phyloP scores from a whole-genome alignment of 2,113 vertebrate species.

The Poeciliopsis prolifica region DNA sequence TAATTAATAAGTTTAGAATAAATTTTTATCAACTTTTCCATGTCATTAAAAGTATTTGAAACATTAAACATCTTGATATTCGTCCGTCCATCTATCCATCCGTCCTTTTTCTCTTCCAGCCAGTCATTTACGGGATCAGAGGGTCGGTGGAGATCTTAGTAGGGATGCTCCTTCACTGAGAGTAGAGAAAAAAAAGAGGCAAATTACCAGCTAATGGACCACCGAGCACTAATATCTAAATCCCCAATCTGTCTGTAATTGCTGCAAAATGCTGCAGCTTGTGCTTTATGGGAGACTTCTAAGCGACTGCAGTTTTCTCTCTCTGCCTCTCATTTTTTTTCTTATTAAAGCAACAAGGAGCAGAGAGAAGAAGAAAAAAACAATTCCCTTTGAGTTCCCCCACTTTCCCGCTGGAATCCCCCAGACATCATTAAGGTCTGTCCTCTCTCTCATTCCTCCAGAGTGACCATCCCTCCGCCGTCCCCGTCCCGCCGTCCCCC shows the following conservation, averaged over 20 bases:
- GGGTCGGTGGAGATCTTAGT: constrained; percentile 63
- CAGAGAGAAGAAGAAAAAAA: constrained; percentile 24
- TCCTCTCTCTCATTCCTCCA: constrained; percentile 67
- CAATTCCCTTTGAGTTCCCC: constrained; percentile 65
- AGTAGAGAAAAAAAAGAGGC: constrained; percentile 65
- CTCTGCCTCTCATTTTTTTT: constrained; percentile 32
- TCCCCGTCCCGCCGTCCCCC: constrained; percentile 58
- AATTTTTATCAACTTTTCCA: background rate
- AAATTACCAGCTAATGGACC: constrained; percentile 81
- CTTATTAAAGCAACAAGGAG: constrained; percentile 73
- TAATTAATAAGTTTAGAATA: too few relatives aligned
- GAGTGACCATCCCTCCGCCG: constrained; percentile 76
- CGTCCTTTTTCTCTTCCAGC: constrained; percentile 32
- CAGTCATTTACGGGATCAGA: constrained; percentile 76
- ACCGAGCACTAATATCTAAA: constrained; percentile 79
- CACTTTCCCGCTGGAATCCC: constrained; percentile 69
- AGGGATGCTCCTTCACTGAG: constrained; percentile 59
- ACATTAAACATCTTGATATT: background rate
- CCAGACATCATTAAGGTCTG: constrained; percentile 75
- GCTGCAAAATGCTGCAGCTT: constrained; percentile 72
- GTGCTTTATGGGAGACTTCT: constrained; percentile 69
- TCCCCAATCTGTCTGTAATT: constrained; percentile 78
- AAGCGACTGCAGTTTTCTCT: constrained; percentile 42
- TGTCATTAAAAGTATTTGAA: background rate
- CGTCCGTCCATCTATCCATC: background rate